Conservation (phyloP, 1,140 invertebrate genomes). For the Diachasma alloeum region DNA sequence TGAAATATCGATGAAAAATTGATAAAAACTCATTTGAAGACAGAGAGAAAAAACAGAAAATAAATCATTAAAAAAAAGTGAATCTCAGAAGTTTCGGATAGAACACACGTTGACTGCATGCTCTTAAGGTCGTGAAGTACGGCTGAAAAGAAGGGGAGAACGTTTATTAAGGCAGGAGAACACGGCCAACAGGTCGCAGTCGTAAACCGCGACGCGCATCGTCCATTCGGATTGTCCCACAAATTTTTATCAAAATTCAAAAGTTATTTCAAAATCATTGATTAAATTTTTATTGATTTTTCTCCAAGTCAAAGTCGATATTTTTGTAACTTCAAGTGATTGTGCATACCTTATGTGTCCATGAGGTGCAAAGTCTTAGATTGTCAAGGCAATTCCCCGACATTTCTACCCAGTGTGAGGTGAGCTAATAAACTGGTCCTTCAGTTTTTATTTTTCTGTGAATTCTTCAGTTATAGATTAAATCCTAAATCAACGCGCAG, state of each 20-base stretch:
- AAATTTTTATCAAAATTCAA: too few relatives aligned
- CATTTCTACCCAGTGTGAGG: slow-evolving; percentile 60
- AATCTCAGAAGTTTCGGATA: too few relatives aligned
- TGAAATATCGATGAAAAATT: too few relatives aligned
- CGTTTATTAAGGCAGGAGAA: slow-evolving; percentile 40
- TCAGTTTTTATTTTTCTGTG: too few relatives aligned
- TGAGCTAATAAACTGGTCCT: slow-evolving; percentile 37
- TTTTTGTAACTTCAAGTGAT: background rate
- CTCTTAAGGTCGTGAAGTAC: background rate
- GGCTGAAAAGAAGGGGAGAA: slow-evolving; percentile 41
- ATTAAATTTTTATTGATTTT: background rate
- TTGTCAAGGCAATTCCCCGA: slow-evolving; percentile 60
- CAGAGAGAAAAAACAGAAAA: too few relatives aligned
- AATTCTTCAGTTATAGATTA: too few relatives aligned
- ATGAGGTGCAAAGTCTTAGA: slow-evolving; percentile 63
- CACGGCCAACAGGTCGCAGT: slow-evolving; percentile 38
- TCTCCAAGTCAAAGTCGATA: background rate
- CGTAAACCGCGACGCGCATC: slow-evolving; percentile 20
- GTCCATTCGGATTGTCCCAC: slow-evolving; percentile 20
- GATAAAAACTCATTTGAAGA: too few relatives aligned
- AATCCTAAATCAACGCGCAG: too few relatives aligned
- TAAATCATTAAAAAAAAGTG: too few relatives aligned
- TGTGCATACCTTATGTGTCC: slow-evolving; percentile 55
- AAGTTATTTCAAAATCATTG: background rate
- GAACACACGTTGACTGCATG: too few relatives aligned